Base-by-base conservation (phyloP, 2,113 vertebrate species). In the Cochlearius cochlearius region DNA sequence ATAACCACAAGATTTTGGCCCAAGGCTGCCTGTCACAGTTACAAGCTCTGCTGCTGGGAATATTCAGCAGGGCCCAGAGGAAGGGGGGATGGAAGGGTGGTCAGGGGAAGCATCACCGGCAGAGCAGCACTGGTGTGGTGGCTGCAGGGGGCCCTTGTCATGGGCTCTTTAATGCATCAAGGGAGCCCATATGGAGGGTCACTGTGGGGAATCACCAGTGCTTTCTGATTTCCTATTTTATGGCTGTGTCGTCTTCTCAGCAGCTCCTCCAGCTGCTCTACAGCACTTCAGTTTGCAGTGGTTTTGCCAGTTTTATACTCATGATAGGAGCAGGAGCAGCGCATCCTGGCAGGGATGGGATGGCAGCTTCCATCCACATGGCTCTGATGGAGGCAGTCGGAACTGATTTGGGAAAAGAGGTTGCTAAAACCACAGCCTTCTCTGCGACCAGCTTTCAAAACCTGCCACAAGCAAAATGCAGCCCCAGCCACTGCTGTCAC, bases 331-430 rank as follows among this genome's bases (percentile, higher is more conserved):
- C 0, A 0, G 18, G 62, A 53, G 27, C 69, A 86, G 69, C 4
- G 6, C 58, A 47, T 87, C 72, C 55, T 88, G 93, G 72, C 77
- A 91, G 63, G 64, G 20, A 43, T 69, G 85, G 66, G 59, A 73
- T 62, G 41, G 72, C 60, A 89, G 59, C 30, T 93, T 92, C 85
- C 63, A 76, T 83, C 63, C 73, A 39, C 2, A 11, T 3, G 3
- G 43, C 53, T 86, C 72, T 1, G 0, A 25, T 19, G 30, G 45
- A 81, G 45, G 30, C 80, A 91, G 76, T 41, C 1, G 2, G 58
- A 67, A 72, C 52, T 68, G 58, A 41, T 92, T 86, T 94, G 86
- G 66, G 79, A 93, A 82, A 80, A 90, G 53, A 91, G 50, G 63
- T 58, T 91, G 66, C 52, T 72, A 89, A 93, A 93, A 84, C 39